Evolutionary conservation across 2,797 vertebrate genomes (phyloP), one percentile per base, ranked within the genome.

Genomic region (Coregonus sp.): DNA sequence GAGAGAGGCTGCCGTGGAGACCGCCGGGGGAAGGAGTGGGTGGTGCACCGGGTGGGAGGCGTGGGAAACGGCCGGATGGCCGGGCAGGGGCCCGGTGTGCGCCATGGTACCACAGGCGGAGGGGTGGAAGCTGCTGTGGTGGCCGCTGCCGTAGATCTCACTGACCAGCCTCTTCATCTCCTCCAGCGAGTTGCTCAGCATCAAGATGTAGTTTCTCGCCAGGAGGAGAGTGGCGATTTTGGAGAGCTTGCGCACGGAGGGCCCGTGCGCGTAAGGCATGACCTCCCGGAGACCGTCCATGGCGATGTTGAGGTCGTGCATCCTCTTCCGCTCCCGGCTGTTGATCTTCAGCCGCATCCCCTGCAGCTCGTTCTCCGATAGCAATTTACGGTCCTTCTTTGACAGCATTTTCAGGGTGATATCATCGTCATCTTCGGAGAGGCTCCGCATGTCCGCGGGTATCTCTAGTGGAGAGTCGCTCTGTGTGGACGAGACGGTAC

Each of bases 291-390:
- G 94, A 59, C 97, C 98, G 91, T 99, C 98, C 98, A 99, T 99
- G 88, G 97, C 98, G 87, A 99, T 95, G 94, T 99, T 99, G 20
- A 99, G 96, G 92, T 99, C 98, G 91, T 99, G 98, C 98, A 99
- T 99, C 81, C 98, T 82, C 87, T 99, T 99, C 86, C 98, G 94
- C 89, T 99, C 98, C 29, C 98, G 97, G 91, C 97, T 96, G 95
- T 99, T 99, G 89, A 99, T 99, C 92, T 99, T 99, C 73, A 99
- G 95, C 75, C 98, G 94, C 86, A 99, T 95, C 82, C 95, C 90
- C 90, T 99, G 98, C 82, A 99, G 92, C 91, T 99, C 98, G 35
- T 86, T 92, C 90, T 99, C 98, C 0, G 96, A 96, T 90, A 99
- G 95, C 65, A 98, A 95, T 79, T 98, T 98, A 80, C 97, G 97